phyloP scores from a whole-genome alignment of 1,140 invertebrate genomes.

The Plectrocnemia conspersa region DNA sequence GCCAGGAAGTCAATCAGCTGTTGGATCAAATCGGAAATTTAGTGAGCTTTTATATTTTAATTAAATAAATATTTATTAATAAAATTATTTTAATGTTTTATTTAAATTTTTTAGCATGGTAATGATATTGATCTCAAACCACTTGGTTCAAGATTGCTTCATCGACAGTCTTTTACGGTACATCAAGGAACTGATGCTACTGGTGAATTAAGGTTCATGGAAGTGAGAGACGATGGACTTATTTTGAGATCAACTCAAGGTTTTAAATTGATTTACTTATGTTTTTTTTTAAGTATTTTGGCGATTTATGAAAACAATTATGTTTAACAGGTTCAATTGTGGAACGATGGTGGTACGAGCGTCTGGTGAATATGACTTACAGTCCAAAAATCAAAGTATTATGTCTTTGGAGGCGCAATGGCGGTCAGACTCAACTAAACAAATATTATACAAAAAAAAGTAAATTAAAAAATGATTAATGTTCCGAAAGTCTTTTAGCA shows the following conservation, averaged over 20 bases:
- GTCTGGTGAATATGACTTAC: conserved; percentile 99
- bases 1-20: conserved; percentile 94
- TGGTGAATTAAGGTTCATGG: conserved; percentile 92
- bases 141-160: conserved; percentile 82
- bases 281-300: conserved; percentile 1
- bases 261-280: conserved; percentile 20
- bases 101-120: conserved; percentile 63
- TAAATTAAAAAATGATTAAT: no score
- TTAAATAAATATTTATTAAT: conserved; percentile 2
- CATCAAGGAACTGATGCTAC: conserved; percentile 88
- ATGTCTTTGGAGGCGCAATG: conserved; percentile 90
- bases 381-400: conserved; percentile 96
- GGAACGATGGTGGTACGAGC: conserved; percentile 98
- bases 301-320: not conserved
- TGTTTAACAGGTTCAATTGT: conserved; percentile 69
- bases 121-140: conserved; percentile 97
- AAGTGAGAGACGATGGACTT: conserved; percentile 96
- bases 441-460: conserved; percentile 99
- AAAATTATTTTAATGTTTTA: not conserved
- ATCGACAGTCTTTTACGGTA: conserved; percentile 96
- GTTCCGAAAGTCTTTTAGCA: no score
- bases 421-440: conserved; percentile 88
- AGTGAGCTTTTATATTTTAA: conserved; percentile 53
- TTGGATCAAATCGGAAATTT: conserved; percentile 93
- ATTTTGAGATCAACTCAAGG: conserved; percentile 89